Conservation (phyloP, 2,797 vertebrate species). For the Artibeus lituratus region DNA sequence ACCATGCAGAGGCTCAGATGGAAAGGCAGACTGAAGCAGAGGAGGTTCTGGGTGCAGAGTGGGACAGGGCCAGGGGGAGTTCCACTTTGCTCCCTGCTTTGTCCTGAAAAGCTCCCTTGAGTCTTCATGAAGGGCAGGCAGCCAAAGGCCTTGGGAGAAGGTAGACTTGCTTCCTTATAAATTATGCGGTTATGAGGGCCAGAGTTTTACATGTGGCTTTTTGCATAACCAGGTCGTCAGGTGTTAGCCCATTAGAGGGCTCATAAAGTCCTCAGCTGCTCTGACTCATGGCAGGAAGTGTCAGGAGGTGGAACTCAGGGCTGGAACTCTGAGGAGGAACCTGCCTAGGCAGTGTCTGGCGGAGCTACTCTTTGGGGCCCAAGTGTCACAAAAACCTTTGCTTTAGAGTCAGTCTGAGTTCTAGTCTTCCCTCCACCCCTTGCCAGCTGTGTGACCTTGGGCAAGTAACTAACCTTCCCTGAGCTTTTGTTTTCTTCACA, state of each 20-base stretch:
- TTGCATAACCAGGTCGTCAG: slow-evolving; percentile 41
- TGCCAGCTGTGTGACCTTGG: background rate
- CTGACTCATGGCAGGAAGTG: slow-evolving; percentile 32
- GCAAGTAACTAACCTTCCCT: background rate
- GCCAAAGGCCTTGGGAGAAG: slow-evolving; percentile 48
- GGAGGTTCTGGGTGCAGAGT: background rate
- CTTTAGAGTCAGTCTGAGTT: background rate
- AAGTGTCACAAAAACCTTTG: background rate
- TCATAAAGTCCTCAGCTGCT: slow-evolving; percentile 38
- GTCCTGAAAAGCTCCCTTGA: background rate
- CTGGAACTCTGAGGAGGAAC: background rate
- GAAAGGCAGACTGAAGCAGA: background rate
- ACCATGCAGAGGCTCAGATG: background rate
- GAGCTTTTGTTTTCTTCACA: background rate
- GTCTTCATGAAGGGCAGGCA: background rate
- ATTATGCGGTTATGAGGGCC: slow-evolving; percentile 22
- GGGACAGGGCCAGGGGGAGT: background rate
- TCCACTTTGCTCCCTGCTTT: background rate
- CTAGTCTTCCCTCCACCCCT: background rate
- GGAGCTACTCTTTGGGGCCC: background rate
- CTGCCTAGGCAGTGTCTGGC: background rate
- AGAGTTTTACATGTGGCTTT: slow-evolving; percentile 63
- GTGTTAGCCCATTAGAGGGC: slow-evolving; percentile 43
- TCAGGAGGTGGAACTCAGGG: background rate
- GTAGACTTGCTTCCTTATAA: slow-evolving; percentile 33